phyloP scores from a whole-genome alignment of 2,113 vertebrate species.

The Gopherus evgoodei region DNA sequence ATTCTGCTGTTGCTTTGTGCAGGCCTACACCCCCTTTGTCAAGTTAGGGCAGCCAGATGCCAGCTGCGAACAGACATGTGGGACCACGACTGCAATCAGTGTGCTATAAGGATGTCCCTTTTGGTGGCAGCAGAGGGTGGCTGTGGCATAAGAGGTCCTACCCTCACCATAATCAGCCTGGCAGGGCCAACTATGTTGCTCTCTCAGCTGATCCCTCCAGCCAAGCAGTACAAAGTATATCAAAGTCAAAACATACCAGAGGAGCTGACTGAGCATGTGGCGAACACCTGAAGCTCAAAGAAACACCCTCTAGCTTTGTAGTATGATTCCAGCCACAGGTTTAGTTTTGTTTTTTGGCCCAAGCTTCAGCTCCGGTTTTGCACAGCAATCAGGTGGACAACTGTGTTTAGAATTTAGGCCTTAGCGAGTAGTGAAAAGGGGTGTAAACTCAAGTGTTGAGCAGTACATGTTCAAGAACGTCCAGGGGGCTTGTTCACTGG shows the following conservation, averaged over 20 bases:
- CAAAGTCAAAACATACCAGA: not conserved
- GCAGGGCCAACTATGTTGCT: not conserved
- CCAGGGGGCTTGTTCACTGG: not conserved
- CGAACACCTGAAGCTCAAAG: not conserved
- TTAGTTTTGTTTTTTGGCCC: conserved; percentile 20
- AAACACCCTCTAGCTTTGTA: not conserved
- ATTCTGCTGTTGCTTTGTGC: not conserved
- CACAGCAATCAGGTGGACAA: not conserved
- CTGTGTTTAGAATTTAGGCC: not conserved
- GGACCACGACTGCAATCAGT: not conserved
- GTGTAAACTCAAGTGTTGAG: not conserved
- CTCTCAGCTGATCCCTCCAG: not conserved
- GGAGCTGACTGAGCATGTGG: not conserved
- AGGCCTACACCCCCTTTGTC: not conserved
- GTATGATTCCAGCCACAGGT: not conserved
- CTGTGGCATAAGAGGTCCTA: not conserved
- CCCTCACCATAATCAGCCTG: not conserved
- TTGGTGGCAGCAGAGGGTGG: not conserved
- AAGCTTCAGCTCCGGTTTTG: conserved; percentile 8
- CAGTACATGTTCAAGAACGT: not conserved
- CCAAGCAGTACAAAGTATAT: not conserved
- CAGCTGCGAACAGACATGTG: not conserved
- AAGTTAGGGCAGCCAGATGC: not conserved
- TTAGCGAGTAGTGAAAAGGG: not conserved
- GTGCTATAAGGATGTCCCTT: not conserved